These are phyloP conservation scores for Clusia tigrina DNA, from an alignment of 2,888 invertebrate species.

Conservation along the genomic window DNA sequence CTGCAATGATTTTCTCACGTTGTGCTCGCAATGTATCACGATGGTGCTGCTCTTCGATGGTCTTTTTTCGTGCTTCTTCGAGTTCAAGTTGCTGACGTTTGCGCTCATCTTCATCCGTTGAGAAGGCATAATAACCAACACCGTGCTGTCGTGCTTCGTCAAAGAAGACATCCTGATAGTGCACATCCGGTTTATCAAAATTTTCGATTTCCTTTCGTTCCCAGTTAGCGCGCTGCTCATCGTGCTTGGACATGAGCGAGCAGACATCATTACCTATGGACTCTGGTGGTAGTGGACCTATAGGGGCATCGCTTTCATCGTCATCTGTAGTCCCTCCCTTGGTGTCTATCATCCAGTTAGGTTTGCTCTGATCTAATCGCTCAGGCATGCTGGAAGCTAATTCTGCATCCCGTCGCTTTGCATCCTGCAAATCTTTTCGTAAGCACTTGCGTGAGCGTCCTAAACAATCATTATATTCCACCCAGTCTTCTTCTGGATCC, in stretches of 20 bases:
- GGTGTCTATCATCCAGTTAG: conserved; percentile 62
- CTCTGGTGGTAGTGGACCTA: conserved; percentile 58
- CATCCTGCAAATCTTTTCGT: conserved; percentile 75
- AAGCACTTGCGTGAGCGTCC: conserved; percentile 87
- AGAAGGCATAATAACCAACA: conserved; percentile 90
- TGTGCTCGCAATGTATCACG: conserved; percentile 70
- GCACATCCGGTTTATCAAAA: conserved; percentile 76
- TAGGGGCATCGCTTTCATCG: conserved; percentile 40
- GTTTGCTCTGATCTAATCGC: conserved; percentile 59
- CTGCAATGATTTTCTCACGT: conserved; percentile 74
- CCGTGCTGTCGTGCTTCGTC: conserved; percentile 94
- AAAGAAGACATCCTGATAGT: conserved; percentile 91
- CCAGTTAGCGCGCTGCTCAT: conserved; percentile 85
- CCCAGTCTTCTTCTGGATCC: conserved; percentile 74
- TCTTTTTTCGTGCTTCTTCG: conserved; percentile 74
- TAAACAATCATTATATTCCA: conserved; percentile 87
- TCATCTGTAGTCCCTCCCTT: conserved; percentile 36
- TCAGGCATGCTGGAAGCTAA: conserved; percentile 60
- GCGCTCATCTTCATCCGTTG: conserved; percentile 83
- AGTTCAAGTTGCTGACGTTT: conserved; percentile 82
- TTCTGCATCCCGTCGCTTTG: conserved; percentile 72
- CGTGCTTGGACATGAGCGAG: conserved; percentile 69
- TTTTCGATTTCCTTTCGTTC: conserved; percentile 82
- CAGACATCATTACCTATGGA: conserved; percentile 59
- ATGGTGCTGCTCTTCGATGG: conserved; percentile 72